Base-by-base conservation (phyloP, 2,888 invertebrate genomes). In the Lomographa bimaculata region DNA sequence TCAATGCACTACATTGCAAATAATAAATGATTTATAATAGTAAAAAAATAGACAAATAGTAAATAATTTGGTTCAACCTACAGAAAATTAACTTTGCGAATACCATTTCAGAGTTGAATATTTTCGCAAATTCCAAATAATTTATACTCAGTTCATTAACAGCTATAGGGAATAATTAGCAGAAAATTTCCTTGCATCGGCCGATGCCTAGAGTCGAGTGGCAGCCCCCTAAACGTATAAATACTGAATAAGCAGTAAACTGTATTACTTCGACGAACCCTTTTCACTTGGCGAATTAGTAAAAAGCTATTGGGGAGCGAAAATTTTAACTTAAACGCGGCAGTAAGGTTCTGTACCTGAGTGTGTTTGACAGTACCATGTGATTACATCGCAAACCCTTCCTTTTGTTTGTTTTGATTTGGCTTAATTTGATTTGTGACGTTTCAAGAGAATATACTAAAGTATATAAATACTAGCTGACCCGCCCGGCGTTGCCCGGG, bases 231-330 rank as follows among this genome's bases (percentile, higher is more conserved):
- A 50, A 76, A 71, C 75, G 80, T 80, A 87, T 89, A 89, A 89
- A 87, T 87, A 89, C 87, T 89, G 87, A 87, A 89, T 87, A 86
- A 87, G 89, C 87, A 87, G 85, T 82, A 86, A 87, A 89, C 87
- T 87, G 87, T 87, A 87, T 89, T 87, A 85, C 87, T 87, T 83
- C 83, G 72, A 61, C 78, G 84, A 87, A 89, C 89, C 89, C 89
- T 89, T 87, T 89, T 89, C 89, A 89, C 87, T 89, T 87, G 84
- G 87, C 87, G 84, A 87, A 89, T 89, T 89, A 87, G 87, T 89
- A 87, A 87, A 89, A 89, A 89, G 87, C 87, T 79, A 83, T 79
- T 78, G 84, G 87, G 86, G 86, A 85, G 87, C 83, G 87, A 82
- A 86, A 82, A 87, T 89, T 85, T 89, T 87, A 86, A 87, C 77